These are phyloP conservation scores for Mastacembelus armatus DNA, from an alignment of 2,797 vertebrate species.

Conservation along the genomic window DNA sequence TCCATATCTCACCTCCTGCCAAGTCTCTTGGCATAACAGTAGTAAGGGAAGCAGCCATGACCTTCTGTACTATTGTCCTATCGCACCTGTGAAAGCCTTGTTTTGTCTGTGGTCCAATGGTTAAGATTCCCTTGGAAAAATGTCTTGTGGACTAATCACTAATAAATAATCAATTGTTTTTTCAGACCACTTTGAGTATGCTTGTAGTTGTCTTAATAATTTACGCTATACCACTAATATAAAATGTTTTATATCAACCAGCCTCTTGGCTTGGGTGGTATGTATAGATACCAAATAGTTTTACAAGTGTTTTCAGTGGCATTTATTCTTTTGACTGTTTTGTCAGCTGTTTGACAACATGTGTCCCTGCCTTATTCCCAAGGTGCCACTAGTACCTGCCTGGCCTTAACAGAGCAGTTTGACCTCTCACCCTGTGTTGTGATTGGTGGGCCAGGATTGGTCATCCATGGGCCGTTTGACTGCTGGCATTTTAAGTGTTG, in stretches of 20 bases:
- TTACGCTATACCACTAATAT: not conserved
- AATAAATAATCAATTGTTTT: conserved; percentile 5
- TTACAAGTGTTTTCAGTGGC: conserved; percentile 19
- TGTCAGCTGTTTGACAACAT: conserved; percentile 58
- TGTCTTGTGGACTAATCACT: conserved; percentile 1
- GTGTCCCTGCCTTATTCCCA: conserved; percentile 38
- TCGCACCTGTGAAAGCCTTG: conserved; percentile 72
- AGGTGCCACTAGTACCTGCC: conserved; percentile 59
- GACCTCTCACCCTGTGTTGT: conserved; percentile 71
- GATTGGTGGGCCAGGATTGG: conserved; percentile 65
- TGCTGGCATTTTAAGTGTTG: conserved; percentile 76
- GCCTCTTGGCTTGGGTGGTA: not conserved
- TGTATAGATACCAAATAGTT: conserved; percentile 9
- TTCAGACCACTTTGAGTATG: not conserved
- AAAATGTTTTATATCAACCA: not conserved
- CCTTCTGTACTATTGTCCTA: conserved; percentile 48
- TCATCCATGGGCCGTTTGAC: conserved; percentile 73
- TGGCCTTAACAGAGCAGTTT: conserved; percentile 65
- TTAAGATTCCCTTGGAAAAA: conserved; percentile 9
- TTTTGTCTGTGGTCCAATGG: conserved; percentile 38
- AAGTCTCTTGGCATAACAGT: conserved; percentile 64
- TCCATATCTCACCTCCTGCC: conserved; percentile 55
- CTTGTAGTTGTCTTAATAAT: conserved; percentile 3
- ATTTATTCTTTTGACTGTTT: conserved; percentile 49
- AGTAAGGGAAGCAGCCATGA: conserved; percentile 45